Evolutionary conservation across 1,140 invertebrate genomes (phyloP).

Genomic region (Leptopilina boulardi): DNA sequence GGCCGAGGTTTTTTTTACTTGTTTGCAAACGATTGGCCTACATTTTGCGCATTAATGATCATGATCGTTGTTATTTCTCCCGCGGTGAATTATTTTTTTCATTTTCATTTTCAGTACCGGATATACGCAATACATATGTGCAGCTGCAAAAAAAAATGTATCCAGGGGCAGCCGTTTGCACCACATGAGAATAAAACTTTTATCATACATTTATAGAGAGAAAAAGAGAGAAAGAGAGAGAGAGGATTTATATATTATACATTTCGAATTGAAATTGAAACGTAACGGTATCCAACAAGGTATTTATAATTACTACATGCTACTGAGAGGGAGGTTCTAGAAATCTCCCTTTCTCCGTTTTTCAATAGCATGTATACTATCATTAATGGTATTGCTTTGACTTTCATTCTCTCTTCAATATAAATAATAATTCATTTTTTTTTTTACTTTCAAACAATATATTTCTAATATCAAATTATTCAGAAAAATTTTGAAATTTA

Average conservation of each 20-base stretch:
- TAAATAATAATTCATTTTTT: no score
- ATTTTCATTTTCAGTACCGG: not conserved
- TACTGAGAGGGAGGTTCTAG: constrained; percentile 38
- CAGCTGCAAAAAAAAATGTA: constrained; percentile 3
- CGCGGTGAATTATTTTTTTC: not conserved
- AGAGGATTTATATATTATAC: not conserved
- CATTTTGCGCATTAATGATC: constrained; percentile 6
- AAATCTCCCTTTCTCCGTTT: not conserved
- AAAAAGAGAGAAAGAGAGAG: not conserved
- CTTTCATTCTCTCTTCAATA: not conserved
- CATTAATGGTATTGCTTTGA: not conserved
- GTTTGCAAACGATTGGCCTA: not conserved
- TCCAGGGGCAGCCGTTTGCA: constrained; percentile 1
- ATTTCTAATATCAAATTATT: no score
- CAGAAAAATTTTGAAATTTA: no score
- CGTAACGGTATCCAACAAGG: constrained; percentile 45
- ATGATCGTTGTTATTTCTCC: constrained; percentile 13
- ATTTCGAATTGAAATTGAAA: constrained; percentile 58
- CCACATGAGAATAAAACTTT: not conserved
- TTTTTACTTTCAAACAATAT: no score
- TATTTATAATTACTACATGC: not conserved
- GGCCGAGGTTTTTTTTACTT: not conserved
- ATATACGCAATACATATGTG: constrained; percentile 1
- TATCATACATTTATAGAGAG: constrained; percentile 20
- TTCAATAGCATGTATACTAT: not conserved